Conservation (phyloP, 2,888 invertebrate genomes). For the Drosophila differens region DNA sequence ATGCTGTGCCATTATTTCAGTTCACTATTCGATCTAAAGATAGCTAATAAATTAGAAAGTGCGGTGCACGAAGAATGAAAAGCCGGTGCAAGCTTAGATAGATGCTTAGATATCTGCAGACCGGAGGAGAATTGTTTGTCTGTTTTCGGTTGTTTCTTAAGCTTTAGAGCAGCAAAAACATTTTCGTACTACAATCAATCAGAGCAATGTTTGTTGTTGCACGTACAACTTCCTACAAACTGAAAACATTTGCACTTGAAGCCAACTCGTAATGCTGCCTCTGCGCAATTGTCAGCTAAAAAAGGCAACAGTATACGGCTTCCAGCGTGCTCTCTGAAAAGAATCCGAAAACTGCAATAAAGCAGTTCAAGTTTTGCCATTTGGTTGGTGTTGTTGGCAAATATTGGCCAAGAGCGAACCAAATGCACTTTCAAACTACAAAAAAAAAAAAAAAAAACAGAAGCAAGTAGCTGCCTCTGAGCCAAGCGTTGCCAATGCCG, state of each 20-base stretch:
- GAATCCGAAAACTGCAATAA: constrained; percentile 69
- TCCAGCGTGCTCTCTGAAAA: constrained; percentile 42
- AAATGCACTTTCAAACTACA: constrained; percentile 73
- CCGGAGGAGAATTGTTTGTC: neutral
- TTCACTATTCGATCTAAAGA: neutral
- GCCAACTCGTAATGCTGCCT: constrained; percentile 12
- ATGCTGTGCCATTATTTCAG: constrained; percentile 2
- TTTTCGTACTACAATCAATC: constrained; percentile 6
- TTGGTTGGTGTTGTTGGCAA: constrained; percentile 42
- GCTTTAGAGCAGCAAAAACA: neutral
- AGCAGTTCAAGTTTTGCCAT: constrained; percentile 70
- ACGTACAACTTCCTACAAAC: constrained; percentile 22
- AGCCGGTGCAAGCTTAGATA: no score
- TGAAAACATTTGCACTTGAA: constrained; percentile 51
- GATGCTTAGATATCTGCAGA: neutral
- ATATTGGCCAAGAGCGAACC: constrained; percentile 76
- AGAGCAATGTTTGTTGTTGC: neutral
- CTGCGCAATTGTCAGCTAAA: constrained; percentile 36
- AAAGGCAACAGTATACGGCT: constrained; percentile 37
- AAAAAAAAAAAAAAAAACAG: constrained; percentile 30
- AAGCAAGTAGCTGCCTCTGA: constrained; percentile 48
- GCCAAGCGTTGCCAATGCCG: constrained; percentile 67
- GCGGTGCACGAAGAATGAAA: neutral
- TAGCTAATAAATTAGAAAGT: constrained; percentile 10
- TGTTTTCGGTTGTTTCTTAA: neutral